Percentiles rank a stretch among this genome's conserved stretches.
Evolutionary conservation across 2,797 vertebrate genomes (phyloP).

Genomic region (Pogonophryne albipinna): DNA sequence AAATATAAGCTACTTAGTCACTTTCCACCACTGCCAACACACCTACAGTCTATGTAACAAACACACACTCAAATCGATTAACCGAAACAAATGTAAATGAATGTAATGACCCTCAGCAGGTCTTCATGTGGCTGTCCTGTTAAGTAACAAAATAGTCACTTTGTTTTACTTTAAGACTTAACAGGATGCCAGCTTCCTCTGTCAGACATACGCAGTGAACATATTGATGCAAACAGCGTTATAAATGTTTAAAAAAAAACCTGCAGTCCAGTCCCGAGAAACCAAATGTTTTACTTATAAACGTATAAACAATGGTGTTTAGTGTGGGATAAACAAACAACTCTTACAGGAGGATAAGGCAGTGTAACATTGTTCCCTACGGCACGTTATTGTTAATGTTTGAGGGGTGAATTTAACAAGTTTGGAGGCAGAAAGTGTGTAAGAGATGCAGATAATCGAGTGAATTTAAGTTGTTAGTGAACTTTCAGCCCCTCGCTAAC

Average conservation of each 20-base stretch:
- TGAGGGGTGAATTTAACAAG: background rate
- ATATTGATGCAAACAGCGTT: background rate
- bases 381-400: too few species aligned
- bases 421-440: too few species aligned
- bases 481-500: slow-evolving; percentile 23
- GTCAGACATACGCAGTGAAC: slow-evolving; percentile 1
- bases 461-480: background rate
- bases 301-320: background rate
- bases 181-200: background rate
- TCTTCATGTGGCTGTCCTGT: slow-evolving; percentile 86
- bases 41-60: too few species aligned
- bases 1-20: too few species aligned
- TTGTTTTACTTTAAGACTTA: background rate
- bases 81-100: slow-evolving; percentile 22
- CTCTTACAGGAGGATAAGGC: slow-evolving; percentile 1
- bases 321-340: slow-evolving; percentile 15
- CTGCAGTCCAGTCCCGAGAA: background rate
- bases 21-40: background rate
- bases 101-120: slow-evolving; percentile 85
- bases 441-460: background rate
- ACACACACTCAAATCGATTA: slow-evolving; percentile 30
- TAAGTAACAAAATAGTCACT: slow-evolving; percentile 3
- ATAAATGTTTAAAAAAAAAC: background rate
- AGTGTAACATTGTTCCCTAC: slow-evolving; percentile 26
- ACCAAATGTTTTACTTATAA: background rate